phyloP scores from a whole-genome alignment of 2,888 invertebrate species.

The Oligia fasciuncula region DNA sequence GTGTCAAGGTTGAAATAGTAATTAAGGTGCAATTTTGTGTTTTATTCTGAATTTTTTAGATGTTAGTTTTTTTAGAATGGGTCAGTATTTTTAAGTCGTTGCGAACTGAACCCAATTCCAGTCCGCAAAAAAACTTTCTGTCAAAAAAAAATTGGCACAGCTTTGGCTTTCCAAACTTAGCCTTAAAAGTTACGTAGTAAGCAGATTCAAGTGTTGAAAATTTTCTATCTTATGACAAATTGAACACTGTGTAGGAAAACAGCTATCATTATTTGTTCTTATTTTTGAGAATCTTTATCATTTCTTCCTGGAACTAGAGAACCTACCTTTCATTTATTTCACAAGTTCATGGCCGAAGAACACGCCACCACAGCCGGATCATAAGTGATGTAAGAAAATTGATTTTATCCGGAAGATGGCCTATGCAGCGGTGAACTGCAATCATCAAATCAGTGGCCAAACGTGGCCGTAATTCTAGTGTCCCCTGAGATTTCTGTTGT shows the following conservation, averaged over 20 bases:
- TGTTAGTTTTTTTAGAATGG: not conserved
- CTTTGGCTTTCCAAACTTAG: no score
- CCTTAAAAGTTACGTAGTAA: not conserved
- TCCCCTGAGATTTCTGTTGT: conserved; percentile 1
- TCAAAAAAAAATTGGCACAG: not conserved
- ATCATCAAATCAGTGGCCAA: conserved; percentile 43
- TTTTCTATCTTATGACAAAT: no score
- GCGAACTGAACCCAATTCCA: not conserved
- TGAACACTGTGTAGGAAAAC: not conserved
- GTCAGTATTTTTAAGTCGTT: not conserved
- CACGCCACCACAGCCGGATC: not conserved
- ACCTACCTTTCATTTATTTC: not conserved
- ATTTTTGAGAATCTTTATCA: not conserved
- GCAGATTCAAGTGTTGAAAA: not conserved
- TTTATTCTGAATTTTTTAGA: not conserved
- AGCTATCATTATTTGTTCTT: not conserved
- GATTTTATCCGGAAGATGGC: conserved; percentile 18
- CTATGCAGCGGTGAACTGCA: conserved; percentile 40
- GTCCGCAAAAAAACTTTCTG: not conserved
- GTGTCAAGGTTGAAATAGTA: conserved; percentile 36
- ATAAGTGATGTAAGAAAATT: conserved; percentile 17
- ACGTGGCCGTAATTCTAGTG: conserved; percentile 8
- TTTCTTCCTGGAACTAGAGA: not conserved
- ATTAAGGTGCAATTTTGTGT: conserved; percentile 3
- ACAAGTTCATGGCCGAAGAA: not conserved